Base-by-base conservation (phyloP, 2,888 invertebrate genomes). In the Scaptomyza cyrtandrae region DNA sequence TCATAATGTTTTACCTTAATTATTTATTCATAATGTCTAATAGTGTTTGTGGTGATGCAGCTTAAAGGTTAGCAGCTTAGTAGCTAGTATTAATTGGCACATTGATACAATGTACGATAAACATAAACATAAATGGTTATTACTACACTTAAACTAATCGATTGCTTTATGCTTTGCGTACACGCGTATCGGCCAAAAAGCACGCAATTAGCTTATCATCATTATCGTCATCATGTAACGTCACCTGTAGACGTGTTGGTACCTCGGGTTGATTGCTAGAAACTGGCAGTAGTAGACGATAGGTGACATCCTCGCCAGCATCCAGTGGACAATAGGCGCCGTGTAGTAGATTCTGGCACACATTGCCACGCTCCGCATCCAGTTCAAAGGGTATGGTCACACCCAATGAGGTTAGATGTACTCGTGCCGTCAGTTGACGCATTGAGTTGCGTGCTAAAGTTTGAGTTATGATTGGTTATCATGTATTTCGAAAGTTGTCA, bases 281-380 rank as follows among this genome's bases (percentile, higher is more conserved):
- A 16, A 92, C 66, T 1, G 90, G 88, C 52, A 92, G 61, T 7
- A 78, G 58, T 19, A 92, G 83, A 14, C 82, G 78, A 63, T 92
- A 92, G 45, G 90, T 90, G 37, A 89, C 91, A 83, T 90, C 89
- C 63, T 92, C 92, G 3, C 79, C 87, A 6, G 73, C 78, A 53
- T 91, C 86, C 29, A 92, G 61, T 0, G 92, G 92, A 64, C 92
- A 92, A 33, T 89, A 87, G 56, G 90, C 91, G 6, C 83, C 91
- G 48, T 88, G 83, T 50, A 91, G 16, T 0, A 91, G 76, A 73
- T 91, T 88, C 2, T 70, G 43, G 69, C 92, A 92, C 3, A 90
- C 90, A 77, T 91, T 69, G 31, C 73, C 83, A 1, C 86, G 75
- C 24, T 82, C 68, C 0, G 80, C 64, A 0, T 68, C 76, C 72